These are phyloP conservation scores for Chrysomallon squamiferum DNA, from an alignment of 1,140 invertebrate species.

Conservation along the genomic window DNA sequence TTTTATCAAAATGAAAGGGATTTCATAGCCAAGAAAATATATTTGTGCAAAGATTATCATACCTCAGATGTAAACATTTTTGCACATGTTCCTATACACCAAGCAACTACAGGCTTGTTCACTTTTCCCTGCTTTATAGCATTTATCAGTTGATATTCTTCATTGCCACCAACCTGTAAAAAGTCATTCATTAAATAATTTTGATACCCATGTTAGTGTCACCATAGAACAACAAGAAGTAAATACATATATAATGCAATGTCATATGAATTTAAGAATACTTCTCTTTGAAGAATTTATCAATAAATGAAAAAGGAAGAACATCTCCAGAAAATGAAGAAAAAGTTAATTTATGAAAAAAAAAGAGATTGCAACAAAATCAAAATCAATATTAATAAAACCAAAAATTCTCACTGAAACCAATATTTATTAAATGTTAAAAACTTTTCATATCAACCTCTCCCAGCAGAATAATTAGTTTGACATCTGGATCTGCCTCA, in stretches of 20 bases:
- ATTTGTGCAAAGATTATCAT: no score
- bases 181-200: background rate
- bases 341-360: no score
- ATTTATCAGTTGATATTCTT: conserved; percentile 96
- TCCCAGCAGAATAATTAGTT: conserved; percentile 94
- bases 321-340: no score
- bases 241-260: background rate
- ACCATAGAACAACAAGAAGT: no score
- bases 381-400: no score
- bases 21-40: no score
- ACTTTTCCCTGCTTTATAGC: conserved; percentile 83
- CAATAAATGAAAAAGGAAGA: background rate
- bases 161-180: conserved; percentile 84
- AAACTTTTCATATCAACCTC: conserved; percentile 71
- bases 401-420: no score
- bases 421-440: no score
- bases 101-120: conserved; percentile 95
- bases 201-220: no score
- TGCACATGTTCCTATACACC: conserved; percentile 95
- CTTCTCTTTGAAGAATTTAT: background rate
- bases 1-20: no score
- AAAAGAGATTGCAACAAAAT: no score
- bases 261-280: background rate
- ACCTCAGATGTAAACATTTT: conserved; percentile 90
- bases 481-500: conserved; percentile 76